Base-by-base conservation (phyloP, 2,113 vertebrate species). In the Aptenodytes forsteri region DNA sequence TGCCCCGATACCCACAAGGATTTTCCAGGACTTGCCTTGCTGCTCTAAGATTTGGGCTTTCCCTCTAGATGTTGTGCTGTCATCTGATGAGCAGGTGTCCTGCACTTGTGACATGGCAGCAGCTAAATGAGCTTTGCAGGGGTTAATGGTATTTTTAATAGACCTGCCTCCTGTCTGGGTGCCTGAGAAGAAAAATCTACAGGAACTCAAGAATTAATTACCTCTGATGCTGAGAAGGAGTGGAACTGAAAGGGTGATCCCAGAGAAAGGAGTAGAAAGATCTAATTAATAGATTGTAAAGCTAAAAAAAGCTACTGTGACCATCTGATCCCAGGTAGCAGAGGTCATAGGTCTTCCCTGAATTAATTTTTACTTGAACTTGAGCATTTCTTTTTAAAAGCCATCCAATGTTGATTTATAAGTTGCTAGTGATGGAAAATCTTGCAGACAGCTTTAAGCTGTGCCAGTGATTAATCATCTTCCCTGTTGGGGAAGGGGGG, bases 251-350 rank as follows among this genome's bases (percentile, higher is more conserved):
- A 75, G 38, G 30, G n/a, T 95, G 82, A 83, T 89, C 30, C 54
- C 40, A 65, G 40, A 89, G 65, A 91, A 84, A 38, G 38, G 59
- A 92, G 49, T 29, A 90, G 71, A 73, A 92, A 94, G 93, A 97
- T 97, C 82, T 93, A 97, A 97, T 97, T 96, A 96, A 77, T 73
- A 95, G 92, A 97, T 88, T 94, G 70, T 62, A 86, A 92, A 83
- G 70, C 42, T 90, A 32, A 71, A 83, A 95, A 86, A 54, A 30
- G 46, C n/a, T 67, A 21, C 47, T 22, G n/a, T 91, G 81, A 67
- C 70, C 62, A 69, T 90, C 58, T 93, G 85, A 94, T 90, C 71
- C 92, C 14, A 21, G 66, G 71, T 73, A 96, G 32, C 40, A 88
- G 87, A 92, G 85, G 62, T 90, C 20, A 6, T 67, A 88, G 90